Conservation (phyloP, 2,113 vertebrate genomes). For the Chiloscyllium plagiosum region DNA sequence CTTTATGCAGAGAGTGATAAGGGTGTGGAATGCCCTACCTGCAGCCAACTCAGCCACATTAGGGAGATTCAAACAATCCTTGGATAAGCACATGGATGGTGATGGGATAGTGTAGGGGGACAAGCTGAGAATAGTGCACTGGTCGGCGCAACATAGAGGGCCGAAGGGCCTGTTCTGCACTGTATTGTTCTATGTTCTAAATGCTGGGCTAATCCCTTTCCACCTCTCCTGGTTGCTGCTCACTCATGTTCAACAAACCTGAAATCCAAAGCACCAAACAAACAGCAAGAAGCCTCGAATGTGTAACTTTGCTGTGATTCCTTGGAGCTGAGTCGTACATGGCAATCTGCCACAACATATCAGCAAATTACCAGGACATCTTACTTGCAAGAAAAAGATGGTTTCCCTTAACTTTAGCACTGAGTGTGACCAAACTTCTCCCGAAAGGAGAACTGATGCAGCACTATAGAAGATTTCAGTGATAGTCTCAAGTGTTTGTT, state of each 20-base stretch:
- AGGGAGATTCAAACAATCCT: too few species aligned
- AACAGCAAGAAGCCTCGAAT: neutral
- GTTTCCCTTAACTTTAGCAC: neutral
- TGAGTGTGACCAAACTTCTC: neutral
- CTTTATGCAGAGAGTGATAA: too few species aligned
- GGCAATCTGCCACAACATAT: neutral
- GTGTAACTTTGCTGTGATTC: neutral
- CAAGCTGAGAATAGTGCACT: too few species aligned
- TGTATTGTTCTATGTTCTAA: too few species aligned
- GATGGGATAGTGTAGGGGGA: too few species aligned
- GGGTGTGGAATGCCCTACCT: too few species aligned
- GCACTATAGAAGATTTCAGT: neutral
- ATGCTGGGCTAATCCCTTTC: neutral
- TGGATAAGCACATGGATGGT: too few species aligned
- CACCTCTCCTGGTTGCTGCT: neutral
- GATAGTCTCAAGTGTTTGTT: neutral
- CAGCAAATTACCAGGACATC: neutral
- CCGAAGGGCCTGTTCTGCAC: too few species aligned
- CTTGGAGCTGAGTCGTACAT: neutral
- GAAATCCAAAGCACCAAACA: neutral
- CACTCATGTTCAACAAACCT: neutral
- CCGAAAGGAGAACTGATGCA: neutral
- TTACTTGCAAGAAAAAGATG: neutral
- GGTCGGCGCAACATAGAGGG: too few species aligned
- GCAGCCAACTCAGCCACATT: too few species aligned